Evolutionary conservation across 2,113 vertebrate genomes (phyloP), one percentile per base, ranked within the genome.

Genomic region (Parotia lawesii): DNA sequence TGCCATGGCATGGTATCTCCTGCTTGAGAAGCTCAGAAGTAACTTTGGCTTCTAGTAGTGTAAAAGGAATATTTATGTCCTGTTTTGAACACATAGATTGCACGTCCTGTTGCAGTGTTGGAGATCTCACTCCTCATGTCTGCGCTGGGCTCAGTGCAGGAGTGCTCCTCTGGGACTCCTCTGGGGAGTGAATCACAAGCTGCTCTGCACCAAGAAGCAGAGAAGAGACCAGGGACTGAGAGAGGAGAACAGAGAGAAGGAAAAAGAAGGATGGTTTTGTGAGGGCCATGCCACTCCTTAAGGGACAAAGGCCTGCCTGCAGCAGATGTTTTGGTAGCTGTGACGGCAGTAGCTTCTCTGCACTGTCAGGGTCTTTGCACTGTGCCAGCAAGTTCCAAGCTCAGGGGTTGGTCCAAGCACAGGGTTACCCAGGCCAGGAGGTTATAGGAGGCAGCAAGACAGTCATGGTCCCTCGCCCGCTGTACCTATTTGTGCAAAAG

Each of bases 101-200:
- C 40, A 53, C 0, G 0, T 69, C 14, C 28, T 47, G 3, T 61
- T 85, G 50, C 23, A 69, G 37, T 6, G 0, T 23, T 81, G 62
- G n/a, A 69, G 24, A 12, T 57, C 48, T 81, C 5, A 1, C 27
- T 78, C n/a, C 29, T 60, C 65, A 44, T 60, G 44, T 21, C 60
- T 62, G 23, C 0, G 0, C 64, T 58, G 22, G 10, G 33, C 18
- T 84, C 33, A 42, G 60, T 12, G 60, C 51, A 74, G 51, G 25
- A 86, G 5, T 29, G 21, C 35, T 89, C 38, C 44, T 38, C 54
- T 76, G 40, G 4, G 42, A 38, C 4, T 20, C 18, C 22, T 58
- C 29, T 5, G 7, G 33, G 23, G 65, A 74, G 18, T 1, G 2
- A 25, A 31, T 50, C 25, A 15, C 31, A n/a, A 76, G 10, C 22